Base-by-base conservation (phyloP, 2,888 invertebrate genomes). In the Phalera bucephala region DNA sequence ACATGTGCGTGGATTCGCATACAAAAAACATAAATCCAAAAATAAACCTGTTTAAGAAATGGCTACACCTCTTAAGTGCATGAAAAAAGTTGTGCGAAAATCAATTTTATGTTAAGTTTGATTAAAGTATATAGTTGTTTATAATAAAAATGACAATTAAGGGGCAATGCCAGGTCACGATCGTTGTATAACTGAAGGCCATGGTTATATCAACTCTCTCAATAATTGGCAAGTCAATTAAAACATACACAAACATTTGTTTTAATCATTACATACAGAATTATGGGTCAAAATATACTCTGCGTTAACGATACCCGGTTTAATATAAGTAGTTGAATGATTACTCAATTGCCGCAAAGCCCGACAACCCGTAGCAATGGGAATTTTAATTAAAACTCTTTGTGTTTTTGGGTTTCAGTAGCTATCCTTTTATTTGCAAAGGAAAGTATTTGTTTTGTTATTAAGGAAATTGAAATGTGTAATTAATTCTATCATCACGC, bases 331-430 rank as follows among this genome's bases (percentile, higher is more conserved):
- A 44, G 17, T 38, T 36, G 33, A 40, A 36, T 53, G 33, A 45
- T 49, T 27, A 51, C 28, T 45, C 38, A 30, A 37, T 31, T 32
- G 14, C 32, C 30, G 25, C 20, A 23, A 36, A 36, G 32, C 33
- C 31, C n/a, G 29, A 21, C 31, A 19, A 19, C 23, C 11, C 10
- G 2, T 25, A 8, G 13, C 5, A 40, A 35, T 36, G 22, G 23
- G 26, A 36, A 32, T 20, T 38, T 50, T 42, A 45, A 58, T 40
- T 42, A 40, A 49, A 22, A 22, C 10, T 22, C 10, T 22, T 22
- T 22, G 10, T 22, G 6, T 20, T 20, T 22, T 22, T 22, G 5
- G 10, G 10, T 5, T 22, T 10, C 10, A 22, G 22, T 10, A 5
- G 25, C 8, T 25, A 12, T 5, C 12, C 8, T 25, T 10, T 25